These are phyloP conservation scores for Eudasyphora cyanicolor DNA, from an alignment of 2,888 invertebrate genomes.

Conservation along the genomic window DNA sequence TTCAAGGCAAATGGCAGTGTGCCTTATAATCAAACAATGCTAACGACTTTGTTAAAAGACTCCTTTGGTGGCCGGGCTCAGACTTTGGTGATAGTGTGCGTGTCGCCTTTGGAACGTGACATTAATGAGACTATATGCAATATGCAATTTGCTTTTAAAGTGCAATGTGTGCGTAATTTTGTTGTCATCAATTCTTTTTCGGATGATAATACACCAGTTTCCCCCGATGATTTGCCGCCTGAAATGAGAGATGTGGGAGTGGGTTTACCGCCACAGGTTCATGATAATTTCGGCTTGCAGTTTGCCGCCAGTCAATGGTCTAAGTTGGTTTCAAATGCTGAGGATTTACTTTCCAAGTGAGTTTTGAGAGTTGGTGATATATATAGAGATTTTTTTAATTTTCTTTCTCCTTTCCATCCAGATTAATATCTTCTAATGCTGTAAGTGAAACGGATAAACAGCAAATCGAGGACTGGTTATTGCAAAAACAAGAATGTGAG, in stretches of 20 bases:
- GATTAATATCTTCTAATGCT: constrained; percentile 85
- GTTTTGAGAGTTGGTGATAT: no score
- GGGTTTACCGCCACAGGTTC: constrained; percentile 55
- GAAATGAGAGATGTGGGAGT: constrained; percentile 55
- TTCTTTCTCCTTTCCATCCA: constrained; percentile 59
- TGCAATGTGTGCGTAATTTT: constrained; percentile 86
- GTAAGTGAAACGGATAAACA: constrained; percentile 87
- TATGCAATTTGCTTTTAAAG: constrained; percentile 85
- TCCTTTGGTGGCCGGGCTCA: constrained; percentile 89
- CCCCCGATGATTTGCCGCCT: constrained; percentile 70
- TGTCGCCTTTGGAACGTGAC: constrained; percentile 86
- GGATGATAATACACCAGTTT: constrained; percentile 83
- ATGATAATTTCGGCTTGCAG: constrained; percentile 84
- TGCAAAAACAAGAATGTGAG: constrained; percentile 92
- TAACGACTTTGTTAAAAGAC: constrained; percentile 86
- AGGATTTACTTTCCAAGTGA: constrained; percentile 87
- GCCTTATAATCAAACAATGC: constrained; percentile 83
- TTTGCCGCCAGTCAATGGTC: constrained; percentile 92
- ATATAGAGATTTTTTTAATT: no score
- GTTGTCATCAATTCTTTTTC: constrained; percentile 87
- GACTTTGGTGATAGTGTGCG: constrained; percentile 86
- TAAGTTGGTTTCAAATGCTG: constrained; percentile 91
- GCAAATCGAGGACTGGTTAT: constrained; percentile 90
- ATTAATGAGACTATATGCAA: constrained; percentile 86
- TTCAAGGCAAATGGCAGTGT: constrained; percentile 77